Base-by-base conservation (phyloP, 2,113 vertebrate species). In the Oxyruncus cristatus region DNA sequence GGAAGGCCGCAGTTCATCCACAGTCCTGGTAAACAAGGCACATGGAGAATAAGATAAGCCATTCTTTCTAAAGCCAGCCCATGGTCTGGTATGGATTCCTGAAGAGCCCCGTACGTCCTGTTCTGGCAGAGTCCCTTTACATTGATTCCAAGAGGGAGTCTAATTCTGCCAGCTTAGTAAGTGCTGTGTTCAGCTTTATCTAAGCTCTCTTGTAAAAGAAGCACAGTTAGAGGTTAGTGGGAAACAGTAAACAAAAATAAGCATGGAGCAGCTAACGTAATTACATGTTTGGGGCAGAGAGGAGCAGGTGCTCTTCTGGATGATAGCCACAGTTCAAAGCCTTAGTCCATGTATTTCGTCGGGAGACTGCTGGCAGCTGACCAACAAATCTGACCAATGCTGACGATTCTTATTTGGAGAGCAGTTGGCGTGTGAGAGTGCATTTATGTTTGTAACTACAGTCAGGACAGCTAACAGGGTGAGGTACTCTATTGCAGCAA, bases 251-350 rank as follows among this genome's bases (percentile, higher is more conserved):
- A 85, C 67, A 96, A 67, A 87, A 55, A 23, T 14, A 41, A 52
- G 50, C 42, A 14, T 21, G 66, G 41, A n/a, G 56, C 68, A 86
- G 55, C 33, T 42, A 79, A 66, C 0, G 0, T 37, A 71, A 70
- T 46, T 53, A 6, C 1, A 1, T 3, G 1, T 66, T 53, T n/a
- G 10, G 22, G 33, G 20, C 42, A 88, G 62, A 76, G 72, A 58
- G 46, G 42, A 94, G 35, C 92, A 92, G 78, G 58, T 89, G 94
- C 52, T 63, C 7, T 62, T 50, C 50, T 96, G 84, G 71, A 70
- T 1, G 3, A 19, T 2, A 27, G 79, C 76, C 90, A 77, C 42
- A 37, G 24, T 52, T 73, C n/a, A 37, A 84, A 94, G 50, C 68
- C 17, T 61, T 67, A 66, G 27, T 44, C 44, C 35, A 3, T 39